Evolutionary conservation across 2,888 invertebrate genomes (phyloP).

Genomic region (Amiota mariae): DNA sequence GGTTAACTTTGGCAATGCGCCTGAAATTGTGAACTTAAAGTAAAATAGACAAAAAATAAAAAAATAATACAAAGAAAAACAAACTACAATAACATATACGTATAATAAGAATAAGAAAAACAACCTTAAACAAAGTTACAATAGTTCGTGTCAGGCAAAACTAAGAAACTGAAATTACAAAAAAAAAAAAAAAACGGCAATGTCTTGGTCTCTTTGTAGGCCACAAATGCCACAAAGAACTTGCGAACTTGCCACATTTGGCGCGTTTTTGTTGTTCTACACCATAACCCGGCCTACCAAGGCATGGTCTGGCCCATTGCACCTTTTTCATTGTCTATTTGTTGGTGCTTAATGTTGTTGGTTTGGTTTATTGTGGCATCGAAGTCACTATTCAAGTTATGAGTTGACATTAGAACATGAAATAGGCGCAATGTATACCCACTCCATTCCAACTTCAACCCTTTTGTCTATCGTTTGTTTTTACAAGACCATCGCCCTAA

Average conservation of each 20-base stretch:
- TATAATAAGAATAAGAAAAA: conserved; percentile 23
- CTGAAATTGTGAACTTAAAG: conserved; percentile 22
- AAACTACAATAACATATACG: conserved; percentile 19
- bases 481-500: conserved; percentile 60
- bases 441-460: too few relatives aligned
- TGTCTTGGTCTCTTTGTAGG: conserved; percentile 23
- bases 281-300: background rate
- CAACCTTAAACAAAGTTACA: conserved; percentile 22
- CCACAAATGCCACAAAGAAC: conserved; percentile 30
- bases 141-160: conserved; percentile 19
- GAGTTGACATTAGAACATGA: conserved; percentile 68
- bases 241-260: conserved; percentile 30
- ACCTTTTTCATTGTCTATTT: conserved; percentile 31
- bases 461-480: too few relatives aligned
- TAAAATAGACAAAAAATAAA: conserved; percentile 19
- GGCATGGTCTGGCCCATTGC: conserved; percentile 33
- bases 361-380: conserved; percentile 43
- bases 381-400: conserved; percentile 48
- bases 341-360: conserved; percentile 42
- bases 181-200: background rate
- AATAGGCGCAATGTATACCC: conserved; percentile 50
- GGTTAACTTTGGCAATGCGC: conserved; percentile 25
- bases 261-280: conserved; percentile 12
- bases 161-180: conserved; percentile 11
- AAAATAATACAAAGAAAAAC: conserved; percentile 27